Base-by-base conservation (phyloP, 2,797 vertebrate genomes). In the Cynodonichthys magdalenae region DNA sequence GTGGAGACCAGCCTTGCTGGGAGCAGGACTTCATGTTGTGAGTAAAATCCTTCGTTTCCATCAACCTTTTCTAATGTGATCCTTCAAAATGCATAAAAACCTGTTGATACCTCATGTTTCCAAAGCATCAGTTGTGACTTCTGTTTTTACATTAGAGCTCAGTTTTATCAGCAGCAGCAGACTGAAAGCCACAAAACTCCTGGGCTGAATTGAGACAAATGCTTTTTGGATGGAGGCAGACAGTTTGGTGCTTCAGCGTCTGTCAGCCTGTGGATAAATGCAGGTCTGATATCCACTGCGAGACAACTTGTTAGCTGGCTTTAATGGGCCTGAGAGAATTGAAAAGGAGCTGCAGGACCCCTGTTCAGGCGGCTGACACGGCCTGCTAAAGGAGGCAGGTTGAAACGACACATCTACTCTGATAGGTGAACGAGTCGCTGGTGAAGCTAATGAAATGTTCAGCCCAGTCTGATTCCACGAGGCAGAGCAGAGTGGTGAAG, bases 1-100 rank as follows among this genome's bases (percentile, higher is more conserved):
- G 97, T 9, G 97, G 97, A 5, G 93, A 96, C 60, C 95, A 95
- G 17, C 97, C 97, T 24, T 97, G 95, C 76, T 99, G 96, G 97
- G 97, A 99, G n/a, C 97, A 99, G 82, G 96, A 99, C 90, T 99
- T 99, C 90, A 98, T 99, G 96, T 99, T 99, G 97, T 99, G 90
- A 99, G 97, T 96, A 83, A 14, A 41, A 24, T n/a, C 12, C 15
- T 28, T 19, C 24, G 24, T 24, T 24, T 24, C 24, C 24, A 24
- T 24, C 24, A 24, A 24, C 2, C 24, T 24, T 24, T 24, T 24
- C 24, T 24, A 24, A 24, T 24, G 24, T 3, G 24, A 24, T 24
- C 2, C 24, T 24, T 24, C 3, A 24, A 24, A 24, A 24, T 2
- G 2, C 24, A 24, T 24, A 24, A 24, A 24, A 24, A 24, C 24